Evolutionary conservation across 2,888 invertebrate genomes (phyloP).

Genomic region (Monochamus alternatus): DNA sequence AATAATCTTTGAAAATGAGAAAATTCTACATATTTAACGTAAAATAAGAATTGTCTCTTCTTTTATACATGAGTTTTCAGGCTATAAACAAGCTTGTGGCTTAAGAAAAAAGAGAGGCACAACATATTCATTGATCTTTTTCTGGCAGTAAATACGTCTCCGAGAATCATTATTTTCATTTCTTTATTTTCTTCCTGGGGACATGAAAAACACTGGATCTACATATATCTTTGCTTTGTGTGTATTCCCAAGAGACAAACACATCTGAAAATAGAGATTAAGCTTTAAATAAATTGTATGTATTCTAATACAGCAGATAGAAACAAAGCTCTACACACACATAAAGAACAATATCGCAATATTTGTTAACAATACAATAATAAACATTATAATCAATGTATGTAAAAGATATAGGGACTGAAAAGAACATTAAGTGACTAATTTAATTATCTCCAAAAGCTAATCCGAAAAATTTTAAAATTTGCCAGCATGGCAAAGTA

Average conservation of each 20-base stretch:
- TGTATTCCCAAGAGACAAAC: neutral
- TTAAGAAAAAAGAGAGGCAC: slow-evolving; percentile 2
- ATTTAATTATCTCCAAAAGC: no score
- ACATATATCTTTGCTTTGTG: neutral
- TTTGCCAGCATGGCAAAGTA: no score
- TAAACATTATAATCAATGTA: no score
- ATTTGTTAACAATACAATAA: no score
- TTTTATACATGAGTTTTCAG: neutral
- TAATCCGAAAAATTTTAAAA: no score
- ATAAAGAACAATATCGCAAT: no score
- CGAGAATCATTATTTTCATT: slow-evolving; percentile 5
- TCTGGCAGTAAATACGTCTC: neutral
- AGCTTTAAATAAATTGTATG: neutral
- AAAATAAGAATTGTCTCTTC: neutral
- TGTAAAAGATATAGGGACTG: no score
- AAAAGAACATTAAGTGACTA: no score
- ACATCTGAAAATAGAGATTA: neutral
- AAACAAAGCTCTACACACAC: no score
- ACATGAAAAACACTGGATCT: slow-evolving; percentile 5
- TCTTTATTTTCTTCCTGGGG: slow-evolving; percentile 5
- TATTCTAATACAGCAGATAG: no score
- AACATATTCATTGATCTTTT: slow-evolving; percentile 7
- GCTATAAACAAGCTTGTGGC: neutral
- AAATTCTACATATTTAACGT: neutral
- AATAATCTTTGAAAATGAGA: no score